These are phyloP conservation scores for Oophaga pumilio DNA, from an alignment of 2,113 vertebrate species.

Conservation along the genomic window DNA sequence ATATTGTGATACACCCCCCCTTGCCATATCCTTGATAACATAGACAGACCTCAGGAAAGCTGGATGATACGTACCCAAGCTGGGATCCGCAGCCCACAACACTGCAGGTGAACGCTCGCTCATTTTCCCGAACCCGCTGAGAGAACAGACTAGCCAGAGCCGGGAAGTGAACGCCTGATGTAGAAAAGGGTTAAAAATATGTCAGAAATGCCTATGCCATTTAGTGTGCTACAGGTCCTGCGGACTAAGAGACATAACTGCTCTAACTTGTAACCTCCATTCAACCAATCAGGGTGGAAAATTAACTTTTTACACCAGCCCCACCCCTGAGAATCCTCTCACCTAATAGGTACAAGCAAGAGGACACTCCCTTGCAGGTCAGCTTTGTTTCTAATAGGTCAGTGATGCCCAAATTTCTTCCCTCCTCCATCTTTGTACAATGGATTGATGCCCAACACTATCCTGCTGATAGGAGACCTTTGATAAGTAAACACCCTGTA, in stretches of 20 bases:
- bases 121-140: slow-evolving; percentile 85
- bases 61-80: slow-evolving; percentile 82
- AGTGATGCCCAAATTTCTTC: neutral
- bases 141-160: slow-evolving; percentile 82
- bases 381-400: neutral
- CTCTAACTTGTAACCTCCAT: too few relatives aligned
- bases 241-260: too few relatives aligned
- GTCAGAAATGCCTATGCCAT: neutral
- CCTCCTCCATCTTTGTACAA: neutral
- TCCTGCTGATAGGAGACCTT: too few relatives aligned
- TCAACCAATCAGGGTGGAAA: too few relatives aligned
- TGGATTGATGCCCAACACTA: too few relatives aligned
- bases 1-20: too few relatives aligned
- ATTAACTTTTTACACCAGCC: neutral
- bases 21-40: too few relatives aligned
- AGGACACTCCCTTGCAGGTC: neutral
- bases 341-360: neutral
- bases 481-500: too few relatives aligned
- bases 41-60: neutral
- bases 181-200: neutral
- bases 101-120: slow-evolving; percentile 92
- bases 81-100: slow-evolving; percentile 90
- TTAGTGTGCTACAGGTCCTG: too few relatives aligned
- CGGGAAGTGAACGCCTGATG: slow-evolving; percentile 73
- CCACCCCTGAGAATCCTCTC: neutral